Evolutionary conservation across 2,797 vertebrate species (phyloP), one percentile per base, ranked within the genome.

Genomic region (Toxotes lorentzi): DNA sequence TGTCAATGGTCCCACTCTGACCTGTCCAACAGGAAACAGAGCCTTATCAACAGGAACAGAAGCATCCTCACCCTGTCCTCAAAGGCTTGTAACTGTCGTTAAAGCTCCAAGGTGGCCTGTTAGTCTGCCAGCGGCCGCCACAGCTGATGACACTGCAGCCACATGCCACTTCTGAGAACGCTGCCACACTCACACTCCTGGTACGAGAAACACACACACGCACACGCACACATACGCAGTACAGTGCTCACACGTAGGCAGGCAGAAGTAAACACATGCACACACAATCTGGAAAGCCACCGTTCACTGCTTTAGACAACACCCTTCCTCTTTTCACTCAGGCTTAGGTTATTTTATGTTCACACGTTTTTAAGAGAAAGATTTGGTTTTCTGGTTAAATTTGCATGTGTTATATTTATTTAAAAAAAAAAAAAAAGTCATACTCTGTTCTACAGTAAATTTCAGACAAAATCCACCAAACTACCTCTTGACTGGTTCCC

Each of bases 21-120:
- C 81, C 83, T 60, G 66, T 76, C 57, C 70, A 35, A 59, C 82
- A 91, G 93, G 93, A 93, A 88, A 66, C 72, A 19, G 65, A 59
- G 76, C 19, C 71, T 92, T 91, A 92, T 93, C 91, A 88, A 90
- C 88, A 88, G 90, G 75, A 92, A 87, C 79, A 88, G 70, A 66
- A 83, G 79, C 87, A 76, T 89, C 89, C 90, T 87, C 84, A 54
- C 56, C 43, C 81, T 12, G 38, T 78, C 81, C 88, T 88, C 86
- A 79, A 79, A 87, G 76, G 45, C 77, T 76, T 21, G 34, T 17
- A 51, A 71, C 56, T 60, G 71, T 73, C 48, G 45, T 86, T 79
- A 82, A 80, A 85, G 61, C 79, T 83, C 73, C 0, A 40, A 65
- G 81, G 82, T 73, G 83, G 87, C 70, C 82, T 64, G 63, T 43